phyloP scores from a whole-genome alignment of 2,113 vertebrate genomes.

The Pygoscelis antarcticus region DNA sequence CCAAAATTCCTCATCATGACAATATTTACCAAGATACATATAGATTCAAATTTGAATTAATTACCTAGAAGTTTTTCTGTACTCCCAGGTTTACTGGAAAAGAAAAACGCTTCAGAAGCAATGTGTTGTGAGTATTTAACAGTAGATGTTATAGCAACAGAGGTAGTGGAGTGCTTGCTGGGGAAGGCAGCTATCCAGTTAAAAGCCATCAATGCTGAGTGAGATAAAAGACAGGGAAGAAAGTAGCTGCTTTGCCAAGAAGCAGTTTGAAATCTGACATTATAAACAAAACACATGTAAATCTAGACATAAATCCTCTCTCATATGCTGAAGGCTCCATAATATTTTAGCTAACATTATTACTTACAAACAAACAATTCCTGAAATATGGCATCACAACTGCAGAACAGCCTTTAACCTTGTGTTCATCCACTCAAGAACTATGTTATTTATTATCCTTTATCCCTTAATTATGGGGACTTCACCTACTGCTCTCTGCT shows the following conservation, averaged over 20 bases:
- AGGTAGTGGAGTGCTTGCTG: slow-evolving; percentile 24
- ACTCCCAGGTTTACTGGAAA: slow-evolving; percentile 46
- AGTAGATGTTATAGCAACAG: slow-evolving; percentile 52
- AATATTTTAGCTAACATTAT: slow-evolving; percentile 36
- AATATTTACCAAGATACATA: slow-evolving; percentile 66
- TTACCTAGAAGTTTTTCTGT: slow-evolving; percentile 50
- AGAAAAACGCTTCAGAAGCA: slow-evolving; percentile 1
- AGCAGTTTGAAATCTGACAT: slow-evolving; percentile 50
- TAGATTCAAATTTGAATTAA: slow-evolving; percentile 66
- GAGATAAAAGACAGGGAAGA: slow-evolving; percentile 41
- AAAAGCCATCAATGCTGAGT: slow-evolving; percentile 27
- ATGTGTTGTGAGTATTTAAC: slow-evolving; percentile 38
- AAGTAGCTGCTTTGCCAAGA: slow-evolving; percentile 27
- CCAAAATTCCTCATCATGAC: slow-evolving; percentile 59
- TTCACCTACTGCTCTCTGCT: slow-evolving; percentile 57
- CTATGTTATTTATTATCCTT: slow-evolving; percentile 53
- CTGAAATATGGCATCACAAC: not conserved
- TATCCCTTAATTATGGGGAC: slow-evolving; percentile 50
- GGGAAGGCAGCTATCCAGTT: slow-evolving; percentile 34
- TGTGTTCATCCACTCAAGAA: slow-evolving; percentile 40
- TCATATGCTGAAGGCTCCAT: not conserved
- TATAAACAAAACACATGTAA: slow-evolving; percentile 52
- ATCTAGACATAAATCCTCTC: slow-evolving; percentile 39
- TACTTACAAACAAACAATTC: slow-evolving; percentile 5
- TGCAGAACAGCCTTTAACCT: slow-evolving; percentile 38